Evolutionary conservation across 2,888 invertebrate genomes (phyloP).

Genomic region (Athetis lepigone): DNA sequence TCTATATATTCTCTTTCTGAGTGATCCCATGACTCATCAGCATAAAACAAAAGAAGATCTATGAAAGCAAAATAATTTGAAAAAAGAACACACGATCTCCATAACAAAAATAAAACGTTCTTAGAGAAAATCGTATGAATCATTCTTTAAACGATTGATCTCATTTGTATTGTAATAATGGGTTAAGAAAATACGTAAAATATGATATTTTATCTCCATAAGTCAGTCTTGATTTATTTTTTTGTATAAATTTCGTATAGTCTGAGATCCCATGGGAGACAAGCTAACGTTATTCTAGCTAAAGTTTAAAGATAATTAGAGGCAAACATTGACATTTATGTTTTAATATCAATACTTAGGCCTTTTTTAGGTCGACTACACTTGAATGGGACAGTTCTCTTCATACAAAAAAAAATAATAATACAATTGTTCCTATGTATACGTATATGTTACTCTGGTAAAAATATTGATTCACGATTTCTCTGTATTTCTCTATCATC

Average conservation of each 20-base stretch:
- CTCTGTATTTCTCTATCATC: too few relatives aligned
- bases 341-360: too few relatives aligned
- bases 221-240: not conserved
- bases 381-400: too few relatives aligned
- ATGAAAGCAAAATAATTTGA: slow-evolving; percentile 10
- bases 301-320: too few relatives aligned
- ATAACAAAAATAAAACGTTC: slow-evolving; percentile 21
- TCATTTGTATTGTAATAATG: slow-evolving; percentile 29
- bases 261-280: not conserved
- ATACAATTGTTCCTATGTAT: too few relatives aligned
- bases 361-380: too few relatives aligned
- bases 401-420: too few relatives aligned
- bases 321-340: too few relatives aligned
- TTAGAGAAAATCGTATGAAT: slow-evolving; percentile 27
- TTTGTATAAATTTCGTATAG: not conserved
- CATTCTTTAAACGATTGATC: slow-evolving; percentile 38
- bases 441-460: too few relatives aligned
- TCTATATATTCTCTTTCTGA: not conserved
- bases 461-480: too few relatives aligned
- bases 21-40: slow-evolving; percentile 8
- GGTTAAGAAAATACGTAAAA: slow-evolving; percentile 20
- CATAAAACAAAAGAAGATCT: slow-evolving; percentile 31
- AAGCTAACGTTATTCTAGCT: not conserved
- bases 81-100: slow-evolving; percentile 41
- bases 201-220: slow-evolving; percentile 6